These are phyloP conservation scores for Caenorhabditis sp. DNA, from an alignment of 2,888 invertebrate species.

Conservation along the genomic window DNA sequence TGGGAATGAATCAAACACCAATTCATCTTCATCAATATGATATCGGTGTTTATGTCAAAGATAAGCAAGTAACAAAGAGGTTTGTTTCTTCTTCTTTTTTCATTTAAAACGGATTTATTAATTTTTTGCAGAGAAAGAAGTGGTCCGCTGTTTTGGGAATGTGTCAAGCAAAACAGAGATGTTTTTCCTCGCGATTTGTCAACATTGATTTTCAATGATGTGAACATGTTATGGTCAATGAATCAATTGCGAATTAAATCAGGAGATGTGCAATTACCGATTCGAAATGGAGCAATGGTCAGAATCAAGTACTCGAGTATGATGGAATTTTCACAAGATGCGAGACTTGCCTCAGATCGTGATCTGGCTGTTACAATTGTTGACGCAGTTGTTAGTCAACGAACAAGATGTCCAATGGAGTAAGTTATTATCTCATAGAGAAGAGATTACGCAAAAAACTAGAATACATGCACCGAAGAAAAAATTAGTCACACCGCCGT, in stretches of 20 bases:
- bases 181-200: background rate
- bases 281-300: background rate
- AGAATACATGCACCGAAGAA: no score
- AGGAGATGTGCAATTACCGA: background rate
- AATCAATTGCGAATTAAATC: background rate
- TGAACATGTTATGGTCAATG: background rate
- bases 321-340: background rate
- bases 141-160: background rate
- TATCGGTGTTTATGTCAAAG: background rate
- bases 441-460: no score
- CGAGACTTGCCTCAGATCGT: background rate
- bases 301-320: background rate
- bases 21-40: background rate
- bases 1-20: background rate
- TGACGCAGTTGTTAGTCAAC: background rate
- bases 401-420: background rate
- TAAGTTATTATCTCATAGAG: background rate
- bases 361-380: background rate
- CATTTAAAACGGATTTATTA: background rate
- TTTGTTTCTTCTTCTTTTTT: no score
- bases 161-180: background rate
- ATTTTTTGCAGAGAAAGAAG: background rate
- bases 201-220: background rate
- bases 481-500: no score
- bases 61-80: background rate